phyloP scores from a whole-genome alignment of 64 coral and sea anemone genomes.

The Hydrozoanthus tunicans region DNA sequence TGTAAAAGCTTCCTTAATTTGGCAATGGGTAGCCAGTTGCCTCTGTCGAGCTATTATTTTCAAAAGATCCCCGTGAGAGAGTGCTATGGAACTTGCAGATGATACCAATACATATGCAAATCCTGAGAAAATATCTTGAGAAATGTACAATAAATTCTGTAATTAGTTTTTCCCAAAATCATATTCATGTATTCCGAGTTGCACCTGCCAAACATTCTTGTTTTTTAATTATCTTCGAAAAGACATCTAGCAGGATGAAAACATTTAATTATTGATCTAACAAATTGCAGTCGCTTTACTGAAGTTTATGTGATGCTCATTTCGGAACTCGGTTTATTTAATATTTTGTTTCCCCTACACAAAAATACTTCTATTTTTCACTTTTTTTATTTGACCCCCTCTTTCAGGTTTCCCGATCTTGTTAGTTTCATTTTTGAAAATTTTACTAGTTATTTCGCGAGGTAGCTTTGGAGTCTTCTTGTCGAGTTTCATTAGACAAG shows the following conservation, averaged over 20 bases:
- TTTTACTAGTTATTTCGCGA: constrained; percentile 28
- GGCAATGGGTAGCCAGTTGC: constrained; percentile 25
- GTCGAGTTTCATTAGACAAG: constrained; percentile 51
- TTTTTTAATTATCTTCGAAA: constrained; percentile 81
- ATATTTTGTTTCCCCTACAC: background rate
- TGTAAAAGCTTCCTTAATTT: constrained; percentile 39
- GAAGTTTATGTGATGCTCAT: constrained; percentile 69
- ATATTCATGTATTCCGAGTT: constrained; percentile 79
- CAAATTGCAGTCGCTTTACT: constrained; percentile 64
- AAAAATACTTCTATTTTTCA: background rate
- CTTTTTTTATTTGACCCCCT: background rate
- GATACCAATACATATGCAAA: constrained; percentile 78
- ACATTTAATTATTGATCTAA: constrained; percentile 91
- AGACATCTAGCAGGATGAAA: constrained; percentile 60
- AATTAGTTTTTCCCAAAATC: constrained; percentile 69
- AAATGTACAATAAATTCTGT: constrained; percentile 89
- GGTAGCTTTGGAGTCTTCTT: constrained; percentile 29
- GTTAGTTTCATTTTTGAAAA: constrained; percentile 28
- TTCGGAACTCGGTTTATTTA: background rate
- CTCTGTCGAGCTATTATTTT: constrained; percentile 49
- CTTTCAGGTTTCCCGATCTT: constrained; percentile 6
- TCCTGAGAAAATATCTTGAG: constrained; percentile 76
- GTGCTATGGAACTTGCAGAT: constrained; percentile 71
- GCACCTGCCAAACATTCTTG: constrained; percentile 83
- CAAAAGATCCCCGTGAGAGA: constrained; percentile 76